These are phyloP conservation scores for Rhynchomys soricoides DNA, from an alignment of 2,113 vertebrate species.

Conservation along the genomic window DNA sequence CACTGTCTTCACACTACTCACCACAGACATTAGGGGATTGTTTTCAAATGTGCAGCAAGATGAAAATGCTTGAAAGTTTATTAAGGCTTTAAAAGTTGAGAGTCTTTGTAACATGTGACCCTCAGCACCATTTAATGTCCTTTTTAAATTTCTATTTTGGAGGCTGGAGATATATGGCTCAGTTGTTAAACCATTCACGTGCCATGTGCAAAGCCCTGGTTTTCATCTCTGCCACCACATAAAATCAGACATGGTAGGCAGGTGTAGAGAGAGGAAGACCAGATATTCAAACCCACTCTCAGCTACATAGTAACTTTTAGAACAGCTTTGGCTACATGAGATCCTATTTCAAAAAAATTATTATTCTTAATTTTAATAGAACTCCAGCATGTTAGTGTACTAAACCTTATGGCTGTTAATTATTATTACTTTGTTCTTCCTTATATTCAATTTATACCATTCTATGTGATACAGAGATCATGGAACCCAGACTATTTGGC, in stretches of 20 bases:
- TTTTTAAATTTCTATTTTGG: background rate
- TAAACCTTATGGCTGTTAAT: background rate
- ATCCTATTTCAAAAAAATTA: background rate
- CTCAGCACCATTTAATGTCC: background rate
- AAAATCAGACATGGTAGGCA: background rate
- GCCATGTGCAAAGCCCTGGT: background rate
- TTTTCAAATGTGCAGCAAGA: background rate
- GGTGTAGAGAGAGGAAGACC: background rate
- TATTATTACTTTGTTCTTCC: background rate
- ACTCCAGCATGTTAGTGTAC: background rate
- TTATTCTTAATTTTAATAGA: constrained; percentile 23
- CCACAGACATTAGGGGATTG: background rate
- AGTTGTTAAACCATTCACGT: background rate
- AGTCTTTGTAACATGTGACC: background rate
- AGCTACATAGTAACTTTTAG: background rate
- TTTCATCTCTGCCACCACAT: background rate
- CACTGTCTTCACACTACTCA: background rate
- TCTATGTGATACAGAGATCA: background rate
- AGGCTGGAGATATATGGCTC: background rate
- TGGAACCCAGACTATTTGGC: background rate
- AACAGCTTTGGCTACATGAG: background rate
- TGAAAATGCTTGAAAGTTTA: background rate
- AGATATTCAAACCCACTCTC: background rate
- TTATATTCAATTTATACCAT: background rate
- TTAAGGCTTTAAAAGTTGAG: background rate